These are phyloP conservation scores for Philereme vetulata DNA, from an alignment of 2,888 invertebrate species.

Conservation along the genomic window DNA sequence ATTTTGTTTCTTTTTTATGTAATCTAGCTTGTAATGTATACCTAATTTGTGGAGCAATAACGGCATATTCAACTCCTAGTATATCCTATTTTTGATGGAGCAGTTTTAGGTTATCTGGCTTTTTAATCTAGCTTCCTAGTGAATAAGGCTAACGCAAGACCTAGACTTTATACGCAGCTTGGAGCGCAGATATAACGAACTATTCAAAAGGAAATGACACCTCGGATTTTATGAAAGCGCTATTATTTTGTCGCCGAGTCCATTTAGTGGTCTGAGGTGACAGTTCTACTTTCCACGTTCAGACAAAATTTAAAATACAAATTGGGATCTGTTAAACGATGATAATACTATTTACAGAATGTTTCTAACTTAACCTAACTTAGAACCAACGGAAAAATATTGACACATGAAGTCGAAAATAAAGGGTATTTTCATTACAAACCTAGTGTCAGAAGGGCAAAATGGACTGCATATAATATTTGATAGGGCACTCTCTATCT, in stretches of 20 bases:
- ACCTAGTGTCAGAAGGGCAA: conserved; percentile 47
- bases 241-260: conserved; percentile 46
- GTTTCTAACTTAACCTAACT: conserved; percentile 42
- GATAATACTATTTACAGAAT: conserved; percentile 41
- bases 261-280: conserved; percentile 17
- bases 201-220: conserved; percentile 74
- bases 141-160: conserved; percentile 42
- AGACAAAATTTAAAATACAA: conserved; percentile 7
- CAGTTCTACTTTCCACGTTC: conserved; percentile 18
- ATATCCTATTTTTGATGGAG: no score
- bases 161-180: conserved; percentile 57
- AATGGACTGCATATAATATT: conserved; percentile 62
- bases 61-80: no score
- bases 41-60: no score
- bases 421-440: conserved; percentile 57
- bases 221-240: conserved; percentile 68
- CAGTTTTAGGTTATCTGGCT: no score
- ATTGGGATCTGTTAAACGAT: conserved; percentile 18
- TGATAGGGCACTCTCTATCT: conserved; percentile 57
- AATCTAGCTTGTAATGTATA: no score
- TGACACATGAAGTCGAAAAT: conserved; percentile 45
- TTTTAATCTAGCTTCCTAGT: no score
- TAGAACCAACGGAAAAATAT: conserved; percentile 43
- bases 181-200: conserved; percentile 65
- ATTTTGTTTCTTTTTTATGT: no score